These are phyloP conservation scores for Rhynchotus rufescens DNA, from an alignment of 2,797 vertebrate species.

Conservation along the genomic window DNA sequence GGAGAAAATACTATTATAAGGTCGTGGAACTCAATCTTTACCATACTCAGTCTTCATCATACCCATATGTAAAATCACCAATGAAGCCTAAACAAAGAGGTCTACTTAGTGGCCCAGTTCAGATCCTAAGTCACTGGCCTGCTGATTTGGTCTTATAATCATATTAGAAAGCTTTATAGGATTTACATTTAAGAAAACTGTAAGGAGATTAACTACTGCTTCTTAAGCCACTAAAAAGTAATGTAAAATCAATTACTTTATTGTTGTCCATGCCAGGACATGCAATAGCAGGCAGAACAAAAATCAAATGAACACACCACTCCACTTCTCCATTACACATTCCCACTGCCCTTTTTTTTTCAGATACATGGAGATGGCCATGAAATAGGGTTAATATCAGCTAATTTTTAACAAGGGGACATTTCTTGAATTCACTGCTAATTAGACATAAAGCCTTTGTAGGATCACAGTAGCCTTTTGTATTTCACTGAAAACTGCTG, in stretches of 20 bases:
- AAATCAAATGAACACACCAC: not conserved
- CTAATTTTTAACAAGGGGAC: slow-evolving; percentile 22
- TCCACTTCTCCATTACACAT: not conserved
- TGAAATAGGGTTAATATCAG: not conserved
- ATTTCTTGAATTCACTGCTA: not conserved
- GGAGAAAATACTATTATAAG: accelerated
- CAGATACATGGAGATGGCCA: not conserved
- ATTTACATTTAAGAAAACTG: slow-evolving; percentile 46
- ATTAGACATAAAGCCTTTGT: slow-evolving; percentile 19
- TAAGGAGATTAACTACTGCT: slow-evolving; percentile 55
- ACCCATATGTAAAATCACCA: not conserved
- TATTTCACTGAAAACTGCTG: slow-evolving; percentile 8
- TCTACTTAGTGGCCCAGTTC: not conserved
- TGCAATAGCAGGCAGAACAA: not conserved
- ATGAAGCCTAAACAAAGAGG: not conserved
- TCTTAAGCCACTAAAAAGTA: slow-evolving; percentile 43
- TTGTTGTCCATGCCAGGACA: not conserved
- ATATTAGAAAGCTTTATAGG: slow-evolving; percentile 43
- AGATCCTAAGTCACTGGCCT: slow-evolving; percentile 7
- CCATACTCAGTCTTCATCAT: not conserved
- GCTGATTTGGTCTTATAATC: slow-evolving; percentile 42
- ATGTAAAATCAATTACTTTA: slow-evolving; percentile 55
- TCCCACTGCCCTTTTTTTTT: not conserved
- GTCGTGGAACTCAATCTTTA: not conserved
- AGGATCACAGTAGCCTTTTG: not conserved